Evolutionary conservation across 2,797 vertebrate species (phyloP).

Genomic region (Malacoraja senta): DNA sequence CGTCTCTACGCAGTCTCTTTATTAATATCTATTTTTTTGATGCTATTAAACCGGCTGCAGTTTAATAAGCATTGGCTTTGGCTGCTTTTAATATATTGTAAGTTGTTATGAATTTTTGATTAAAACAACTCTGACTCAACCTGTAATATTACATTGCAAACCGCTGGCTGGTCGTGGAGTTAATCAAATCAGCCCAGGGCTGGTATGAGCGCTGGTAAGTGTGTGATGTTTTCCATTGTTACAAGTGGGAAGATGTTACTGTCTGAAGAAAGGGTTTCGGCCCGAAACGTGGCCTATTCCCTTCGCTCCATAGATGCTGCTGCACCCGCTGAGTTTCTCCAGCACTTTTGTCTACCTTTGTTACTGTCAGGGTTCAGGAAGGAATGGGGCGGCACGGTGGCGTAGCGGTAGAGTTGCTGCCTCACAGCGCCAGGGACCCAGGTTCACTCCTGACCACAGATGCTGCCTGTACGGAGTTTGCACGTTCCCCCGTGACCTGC

Average conservation of each 20-base stretch:
- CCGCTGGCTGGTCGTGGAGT: background rate
- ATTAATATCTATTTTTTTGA: conserved; percentile 7
- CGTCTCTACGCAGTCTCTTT: background rate
- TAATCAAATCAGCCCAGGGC: conserved; percentile 16
- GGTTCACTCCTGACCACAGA: too few species aligned
- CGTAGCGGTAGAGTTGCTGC: too few species aligned
- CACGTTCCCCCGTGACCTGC: too few species aligned
- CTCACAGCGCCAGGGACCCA: too few species aligned
- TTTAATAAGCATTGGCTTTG: background rate
- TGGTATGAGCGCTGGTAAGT: too few species aligned
- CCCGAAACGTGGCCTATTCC: too few species aligned
- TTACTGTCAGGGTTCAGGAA: too few species aligned
- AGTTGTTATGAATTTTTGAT: conserved; percentile 23
- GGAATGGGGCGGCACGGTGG: too few species aligned
- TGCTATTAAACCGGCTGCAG: background rate
- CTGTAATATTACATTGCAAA: background rate
- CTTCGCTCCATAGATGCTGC: too few species aligned
- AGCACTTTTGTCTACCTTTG: too few species aligned
- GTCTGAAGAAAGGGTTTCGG: background rate
- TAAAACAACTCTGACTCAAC: background rate
- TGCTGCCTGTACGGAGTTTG: too few species aligned
- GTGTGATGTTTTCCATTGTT: background rate
- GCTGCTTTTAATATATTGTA: background rate
- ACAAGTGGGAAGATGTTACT: background rate
- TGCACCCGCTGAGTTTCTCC: too few species aligned